Evolutionary conservation across 2,888 invertebrate species (phyloP).

Genomic region (Julus scandinavius): DNA sequence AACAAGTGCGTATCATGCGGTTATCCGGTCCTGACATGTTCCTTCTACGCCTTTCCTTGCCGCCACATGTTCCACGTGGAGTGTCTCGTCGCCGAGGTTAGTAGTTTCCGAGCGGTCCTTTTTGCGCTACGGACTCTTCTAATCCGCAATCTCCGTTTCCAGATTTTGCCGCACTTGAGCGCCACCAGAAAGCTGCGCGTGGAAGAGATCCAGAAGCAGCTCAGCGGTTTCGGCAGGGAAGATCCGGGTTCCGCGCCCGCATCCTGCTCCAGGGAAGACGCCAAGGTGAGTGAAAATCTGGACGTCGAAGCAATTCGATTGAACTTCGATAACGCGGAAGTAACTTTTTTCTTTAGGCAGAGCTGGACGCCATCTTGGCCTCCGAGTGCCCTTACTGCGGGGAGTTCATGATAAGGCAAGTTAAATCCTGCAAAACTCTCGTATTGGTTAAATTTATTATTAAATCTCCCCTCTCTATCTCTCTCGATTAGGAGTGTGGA

Average conservation of each 20-base stretch:
- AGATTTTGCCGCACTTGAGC: constrained; percentile 74
- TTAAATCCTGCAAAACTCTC: constrained; percentile 46
- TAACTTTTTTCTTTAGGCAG: constrained; percentile 70
- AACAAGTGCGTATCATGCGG: constrained; percentile 88
- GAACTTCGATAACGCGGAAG: background rate
- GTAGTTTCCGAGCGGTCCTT: background rate
- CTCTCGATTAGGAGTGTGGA: constrained; percentile 77
- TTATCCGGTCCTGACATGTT: constrained; percentile 80
- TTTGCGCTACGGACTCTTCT: background rate
- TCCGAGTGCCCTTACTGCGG: constrained; percentile 94
- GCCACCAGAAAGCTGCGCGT: constrained; percentile 69
- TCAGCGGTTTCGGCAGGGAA: constrained; percentile 56
- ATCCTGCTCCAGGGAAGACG: constrained; percentile 11
- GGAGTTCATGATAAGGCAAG: constrained; percentile 82
- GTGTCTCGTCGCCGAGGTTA: constrained; percentile 78
- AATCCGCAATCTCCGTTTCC: background rate
- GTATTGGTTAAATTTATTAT: no score
- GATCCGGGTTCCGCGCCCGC: background rate
- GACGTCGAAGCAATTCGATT: background rate
- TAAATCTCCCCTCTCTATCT: no score
- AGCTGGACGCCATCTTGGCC: constrained; percentile 89
- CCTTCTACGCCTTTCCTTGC: constrained; percentile 96
- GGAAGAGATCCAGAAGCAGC: constrained; percentile 67
- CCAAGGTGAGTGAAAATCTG: background rate
- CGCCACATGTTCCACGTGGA: constrained; percentile 94